Evolutionary conservation across 64 coral and sea anemone genomes (phyloP).

Genomic region (Montipora sp.): DNA sequence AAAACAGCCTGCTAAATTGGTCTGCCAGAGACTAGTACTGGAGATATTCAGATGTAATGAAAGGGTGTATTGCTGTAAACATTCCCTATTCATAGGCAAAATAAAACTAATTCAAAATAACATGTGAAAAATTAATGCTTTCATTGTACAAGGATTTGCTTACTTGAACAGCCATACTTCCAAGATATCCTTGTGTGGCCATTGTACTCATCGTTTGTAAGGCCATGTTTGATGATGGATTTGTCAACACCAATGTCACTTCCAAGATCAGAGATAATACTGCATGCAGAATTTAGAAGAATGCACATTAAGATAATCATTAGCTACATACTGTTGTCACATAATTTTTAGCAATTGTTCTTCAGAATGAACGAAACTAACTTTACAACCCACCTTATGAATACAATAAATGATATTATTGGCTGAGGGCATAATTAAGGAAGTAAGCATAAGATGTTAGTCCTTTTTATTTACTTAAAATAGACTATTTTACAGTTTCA

Average conservation of each 20-base stretch:
- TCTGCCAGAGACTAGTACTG: no score
- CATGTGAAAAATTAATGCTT: background rate
- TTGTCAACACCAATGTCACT: conserved; percentile 44
- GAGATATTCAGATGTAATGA: no score
- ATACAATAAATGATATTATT: no score
- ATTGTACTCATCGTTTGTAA: conserved; percentile 18
- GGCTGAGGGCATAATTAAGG: no score
- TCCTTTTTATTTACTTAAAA: no score
- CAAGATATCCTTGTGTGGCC: conserved; percentile 31
- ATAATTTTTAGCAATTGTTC: no score
- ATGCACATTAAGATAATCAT: background rate
- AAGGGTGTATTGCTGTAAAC: background rate
- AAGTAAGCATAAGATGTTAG: no score
- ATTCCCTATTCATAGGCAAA: background rate
- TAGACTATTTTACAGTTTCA: no score
- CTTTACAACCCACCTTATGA: no score
- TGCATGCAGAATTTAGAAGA: background rate
- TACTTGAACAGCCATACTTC: conserved; percentile 75
- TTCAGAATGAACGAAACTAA: no score
- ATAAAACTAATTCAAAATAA: background rate
- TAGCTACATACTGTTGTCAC: no score
- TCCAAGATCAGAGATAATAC: conserved; percentile 60
- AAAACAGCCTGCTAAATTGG: no score
- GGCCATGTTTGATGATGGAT: conserved; percentile 53
- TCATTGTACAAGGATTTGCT: background rate